Percentiles rank a stretch among this genome's conserved stretches.
These are phyloP conservation scores for Stigmatopora nigra DNA, from an alignment of 2,113 vertebrate genomes.

Conservation along the genomic window DNA sequence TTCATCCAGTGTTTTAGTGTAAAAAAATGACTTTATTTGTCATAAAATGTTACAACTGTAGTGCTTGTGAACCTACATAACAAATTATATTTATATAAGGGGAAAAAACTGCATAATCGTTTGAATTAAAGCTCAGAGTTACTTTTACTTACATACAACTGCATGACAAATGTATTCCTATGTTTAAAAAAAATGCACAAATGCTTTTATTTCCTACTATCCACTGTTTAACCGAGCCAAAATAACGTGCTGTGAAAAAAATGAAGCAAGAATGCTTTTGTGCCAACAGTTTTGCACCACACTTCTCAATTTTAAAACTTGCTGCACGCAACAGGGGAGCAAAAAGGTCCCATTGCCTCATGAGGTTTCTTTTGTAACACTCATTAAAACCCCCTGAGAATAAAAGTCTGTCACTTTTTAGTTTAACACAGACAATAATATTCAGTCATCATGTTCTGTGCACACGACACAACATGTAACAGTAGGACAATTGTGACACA, in stretches of 20 bases:
- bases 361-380: constrained; percentile 46
- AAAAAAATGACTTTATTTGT: too few species aligned
- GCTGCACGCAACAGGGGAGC: not conserved
- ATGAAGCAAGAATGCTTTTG: not conserved
- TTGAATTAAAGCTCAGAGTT: too few species aligned
- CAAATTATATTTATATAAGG: not conserved
- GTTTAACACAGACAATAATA: constrained; percentile 30
- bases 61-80: not conserved
- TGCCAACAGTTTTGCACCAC: not conserved
- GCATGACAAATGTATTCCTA: not conserved
- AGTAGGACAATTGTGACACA: not conserved
- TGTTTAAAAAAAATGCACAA: not conserved
- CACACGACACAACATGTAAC: constrained; percentile 1
- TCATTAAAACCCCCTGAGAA: constrained; percentile 40
- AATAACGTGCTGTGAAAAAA: too few species aligned
- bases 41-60: too few species aligned
- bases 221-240: not conserved
- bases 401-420: constrained; percentile 44
- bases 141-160: not conserved
- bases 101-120: too few species aligned
- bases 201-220: not conserved
- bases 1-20: too few species aligned
- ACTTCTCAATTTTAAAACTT: not conserved
- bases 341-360: constrained; percentile 41
- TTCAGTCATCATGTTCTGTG: constrained; percentile 7